Percentiles rank a stretch among this genome's conserved stretches.
These are phyloP conservation scores for Darevskia mixta DNA, from an alignment of 2,797 vertebrate species.

Conservation along the genomic window DNA sequence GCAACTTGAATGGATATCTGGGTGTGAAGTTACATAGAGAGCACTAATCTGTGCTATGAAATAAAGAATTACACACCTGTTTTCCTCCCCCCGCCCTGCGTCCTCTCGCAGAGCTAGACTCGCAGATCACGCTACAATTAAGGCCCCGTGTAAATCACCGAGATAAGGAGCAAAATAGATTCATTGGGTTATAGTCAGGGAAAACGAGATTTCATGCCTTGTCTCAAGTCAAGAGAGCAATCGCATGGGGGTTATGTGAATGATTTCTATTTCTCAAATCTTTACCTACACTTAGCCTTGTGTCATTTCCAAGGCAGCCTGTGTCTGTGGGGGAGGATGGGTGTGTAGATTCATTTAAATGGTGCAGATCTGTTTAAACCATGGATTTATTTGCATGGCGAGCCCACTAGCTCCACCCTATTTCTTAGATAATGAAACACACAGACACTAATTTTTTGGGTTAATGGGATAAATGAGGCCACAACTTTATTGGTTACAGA, in stretches of 20 bases:
- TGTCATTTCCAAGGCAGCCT: slow-evolving; percentile 59
- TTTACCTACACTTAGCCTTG: slow-evolving; percentile 58
- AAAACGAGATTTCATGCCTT: slow-evolving; percentile 72
- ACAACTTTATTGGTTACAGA: too few species aligned
- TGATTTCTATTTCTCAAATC: slow-evolving; percentile 72
- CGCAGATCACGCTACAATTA: slow-evolving; percentile 61
- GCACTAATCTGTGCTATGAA: slow-evolving; percentile 47
- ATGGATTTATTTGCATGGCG: slow-evolving; percentile 29
- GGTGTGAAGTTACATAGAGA: slow-evolving; percentile 68
- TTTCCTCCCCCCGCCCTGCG: slow-evolving; percentile 40
- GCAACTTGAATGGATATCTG: slow-evolving; percentile 53
- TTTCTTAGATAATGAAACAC: too few species aligned
- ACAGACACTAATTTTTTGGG: too few species aligned
- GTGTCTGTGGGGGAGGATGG: slow-evolving; percentile 33
- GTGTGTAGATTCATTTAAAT: too few species aligned
- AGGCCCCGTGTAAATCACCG: slow-evolving; percentile 53
- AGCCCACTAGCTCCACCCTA: too few species aligned
- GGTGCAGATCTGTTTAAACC: slow-evolving; percentile 38
- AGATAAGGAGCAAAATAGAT: slow-evolving; percentile 69
- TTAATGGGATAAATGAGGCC: too few species aligned
- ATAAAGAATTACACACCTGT: slow-evolving; percentile 68
- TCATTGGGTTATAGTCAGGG: slow-evolving; percentile 29
- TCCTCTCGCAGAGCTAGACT: slow-evolving; percentile 39
- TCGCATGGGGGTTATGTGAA: slow-evolving; percentile 71
- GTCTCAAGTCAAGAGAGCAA: slow-evolving; percentile 65